Conservation (phyloP, 1,140 invertebrate genomes). For the Pantala flavescens region DNA sequence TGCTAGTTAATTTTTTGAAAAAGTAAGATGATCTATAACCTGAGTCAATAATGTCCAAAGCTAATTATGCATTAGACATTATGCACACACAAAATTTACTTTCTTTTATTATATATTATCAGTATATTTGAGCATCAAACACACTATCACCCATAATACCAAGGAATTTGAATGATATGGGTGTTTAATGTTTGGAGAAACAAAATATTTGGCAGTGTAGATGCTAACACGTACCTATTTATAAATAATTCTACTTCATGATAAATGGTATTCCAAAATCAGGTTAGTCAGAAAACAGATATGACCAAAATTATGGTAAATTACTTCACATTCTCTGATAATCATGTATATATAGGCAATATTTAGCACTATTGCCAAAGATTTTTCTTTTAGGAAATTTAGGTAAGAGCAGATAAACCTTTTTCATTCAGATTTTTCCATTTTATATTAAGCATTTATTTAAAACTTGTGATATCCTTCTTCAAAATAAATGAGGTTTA, state of each 20-base stretch:
- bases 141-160: neutral
- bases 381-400: neutral
- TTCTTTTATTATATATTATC: neutral
- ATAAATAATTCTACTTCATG: neutral
- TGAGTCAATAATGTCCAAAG: slow-evolving; percentile 2
- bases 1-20: neutral
- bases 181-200: neutral
- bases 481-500: neutral
- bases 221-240: neutral
- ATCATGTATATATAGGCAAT: neutral
- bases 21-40: slow-evolving; percentile 2
- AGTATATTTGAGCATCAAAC: neutral
- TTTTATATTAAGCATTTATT: neutral
- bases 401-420: neutral
- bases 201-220: neutral
- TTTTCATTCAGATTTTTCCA: neutral
- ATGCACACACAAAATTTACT: neutral
- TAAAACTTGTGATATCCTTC: neutral
- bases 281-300: neutral
- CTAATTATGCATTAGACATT: neutral
- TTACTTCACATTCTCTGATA: neutral
- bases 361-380: neutral
- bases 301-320: neutral
- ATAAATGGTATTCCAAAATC: neutral
- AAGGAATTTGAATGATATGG: neutral